Conservation (phyloP, 2,113 vertebrate genomes). For the human (Homo sapiens) region DNA sequence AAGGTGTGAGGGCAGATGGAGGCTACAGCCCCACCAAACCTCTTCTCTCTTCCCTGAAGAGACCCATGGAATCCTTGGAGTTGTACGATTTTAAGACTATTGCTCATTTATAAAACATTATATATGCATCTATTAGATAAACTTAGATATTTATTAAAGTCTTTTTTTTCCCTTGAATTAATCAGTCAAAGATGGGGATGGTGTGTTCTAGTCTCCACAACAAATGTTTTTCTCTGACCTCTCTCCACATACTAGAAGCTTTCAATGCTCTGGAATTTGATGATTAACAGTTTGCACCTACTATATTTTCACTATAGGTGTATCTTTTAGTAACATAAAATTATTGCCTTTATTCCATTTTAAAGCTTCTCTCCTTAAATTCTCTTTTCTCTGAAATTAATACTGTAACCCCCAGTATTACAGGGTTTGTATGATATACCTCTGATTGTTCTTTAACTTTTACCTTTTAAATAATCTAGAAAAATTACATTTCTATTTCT, state of each 20-base stretch:
- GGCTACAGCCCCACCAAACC: neutral
- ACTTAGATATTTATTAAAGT: slow-evolving; percentile 1
- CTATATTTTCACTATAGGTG: neutral
- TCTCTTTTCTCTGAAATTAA: neutral
- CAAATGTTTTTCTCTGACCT: neutral
- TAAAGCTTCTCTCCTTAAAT: neutral
- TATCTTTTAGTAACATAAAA: slow-evolving; percentile 2
- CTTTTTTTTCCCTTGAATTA: neutral
- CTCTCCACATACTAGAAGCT: neutral
- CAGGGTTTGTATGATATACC: neutral
- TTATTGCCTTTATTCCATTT: neutral
- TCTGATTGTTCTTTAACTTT: neutral
- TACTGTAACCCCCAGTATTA: neutral
- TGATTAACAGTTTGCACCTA: slow-evolving; percentile 5
- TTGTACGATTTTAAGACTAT: neutral
- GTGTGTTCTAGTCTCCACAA: neutral
- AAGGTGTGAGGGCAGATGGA: neutral
- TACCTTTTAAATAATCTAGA: neutral
- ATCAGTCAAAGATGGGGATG: neutral
- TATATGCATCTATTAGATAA: neutral
- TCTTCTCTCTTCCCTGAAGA: neutral
- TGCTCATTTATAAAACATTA: neutral
- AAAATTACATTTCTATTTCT: neutral
- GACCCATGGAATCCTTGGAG: neutral
- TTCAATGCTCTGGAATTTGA: neutral